phyloP scores from a whole-genome alignment of 2,113 vertebrate species.

The Sebastes fasciatus region DNA sequence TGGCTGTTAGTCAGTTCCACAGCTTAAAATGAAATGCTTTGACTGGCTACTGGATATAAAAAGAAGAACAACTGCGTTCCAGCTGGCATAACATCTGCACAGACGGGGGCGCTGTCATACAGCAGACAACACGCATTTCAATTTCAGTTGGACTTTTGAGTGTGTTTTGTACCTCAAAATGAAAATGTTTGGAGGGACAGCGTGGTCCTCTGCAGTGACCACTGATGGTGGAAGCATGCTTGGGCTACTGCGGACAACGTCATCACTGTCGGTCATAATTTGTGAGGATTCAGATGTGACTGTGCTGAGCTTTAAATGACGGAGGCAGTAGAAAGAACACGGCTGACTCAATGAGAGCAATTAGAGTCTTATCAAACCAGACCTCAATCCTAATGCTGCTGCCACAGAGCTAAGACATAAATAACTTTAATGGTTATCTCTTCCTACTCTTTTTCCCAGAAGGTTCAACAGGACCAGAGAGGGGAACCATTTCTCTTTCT shows the following conservation, averaged over 20 bases:
- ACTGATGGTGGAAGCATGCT: neutral
- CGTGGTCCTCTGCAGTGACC: neutral
- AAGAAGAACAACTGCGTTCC: too few relatives aligned
- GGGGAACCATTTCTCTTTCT: neutral
- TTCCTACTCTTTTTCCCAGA: neutral
- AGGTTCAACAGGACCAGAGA: neutral
- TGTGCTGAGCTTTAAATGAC: neutral
- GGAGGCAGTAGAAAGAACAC: neutral
- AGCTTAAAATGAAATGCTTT: too few relatives aligned
- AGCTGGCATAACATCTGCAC: too few relatives aligned
- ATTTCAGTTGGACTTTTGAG: neutral
- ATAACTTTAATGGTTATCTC: slow-evolving; percentile 4
- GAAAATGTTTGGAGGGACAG: neutral
- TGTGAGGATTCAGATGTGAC: neutral
- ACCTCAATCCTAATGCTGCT: neutral
- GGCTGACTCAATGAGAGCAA: neutral
- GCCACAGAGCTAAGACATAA: slow-evolving; percentile 1
- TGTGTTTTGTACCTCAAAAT: neutral
- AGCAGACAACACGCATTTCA: too few relatives aligned
- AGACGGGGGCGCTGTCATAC: too few relatives aligned
- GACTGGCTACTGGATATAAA: too few relatives aligned
- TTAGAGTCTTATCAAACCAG: neutral
- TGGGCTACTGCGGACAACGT: neutral
- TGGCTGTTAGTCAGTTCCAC: too few relatives aligned
- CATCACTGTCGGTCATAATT: neutral